A percentile compares a stretch with the other conserved stretches of the same genome.
These are phyloP conservation scores for Sebastes hubbsi DNA, from an alignment of 2,797 vertebrate genomes.

Conservation along the genomic window DNA sequence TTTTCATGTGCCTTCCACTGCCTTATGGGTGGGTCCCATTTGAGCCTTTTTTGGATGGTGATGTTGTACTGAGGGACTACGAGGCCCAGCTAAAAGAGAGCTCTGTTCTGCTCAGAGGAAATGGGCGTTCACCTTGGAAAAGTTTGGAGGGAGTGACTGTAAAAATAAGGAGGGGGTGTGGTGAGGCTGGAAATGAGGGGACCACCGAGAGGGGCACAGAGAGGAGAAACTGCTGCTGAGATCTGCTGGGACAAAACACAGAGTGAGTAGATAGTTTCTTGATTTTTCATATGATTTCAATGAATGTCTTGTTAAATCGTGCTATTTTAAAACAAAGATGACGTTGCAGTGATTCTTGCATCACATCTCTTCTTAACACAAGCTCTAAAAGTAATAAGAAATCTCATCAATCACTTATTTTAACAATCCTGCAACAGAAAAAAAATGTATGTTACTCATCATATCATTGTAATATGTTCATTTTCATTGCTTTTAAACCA, in stretches of 20 bases:
- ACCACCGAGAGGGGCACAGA: conserved; percentile 62
- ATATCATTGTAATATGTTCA: background rate
- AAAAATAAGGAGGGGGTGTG: conserved; percentile 66
- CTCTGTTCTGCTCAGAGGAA: conserved; percentile 77
- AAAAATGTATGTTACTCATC: background rate
- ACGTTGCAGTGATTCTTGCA: background rate
- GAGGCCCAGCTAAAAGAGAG: conserved; percentile 61
- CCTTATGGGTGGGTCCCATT: conserved; percentile 71
- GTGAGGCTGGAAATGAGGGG: conserved; percentile 53
- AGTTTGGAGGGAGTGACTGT: conserved; percentile 65
- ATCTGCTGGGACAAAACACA: conserved; percentile 12
- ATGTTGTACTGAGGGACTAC: conserved; percentile 49
- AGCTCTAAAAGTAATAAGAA: background rate
- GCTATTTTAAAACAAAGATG: background rate
- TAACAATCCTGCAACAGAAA: background rate
- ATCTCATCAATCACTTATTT: background rate
- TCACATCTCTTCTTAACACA: background rate
- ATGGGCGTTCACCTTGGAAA: conserved; percentile 76
- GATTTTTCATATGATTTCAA: background rate
- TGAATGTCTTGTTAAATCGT: background rate
- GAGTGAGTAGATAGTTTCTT: conserved; percentile 50
- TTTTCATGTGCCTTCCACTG: conserved; percentile 38
- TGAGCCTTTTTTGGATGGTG: conserved; percentile 58
- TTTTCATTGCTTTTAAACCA: background rate
- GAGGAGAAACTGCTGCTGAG: conserved; percentile 24